Evolutionary conservation across 2,888 invertebrate species (phyloP).

Genomic region (Allygus modestus): DNA sequence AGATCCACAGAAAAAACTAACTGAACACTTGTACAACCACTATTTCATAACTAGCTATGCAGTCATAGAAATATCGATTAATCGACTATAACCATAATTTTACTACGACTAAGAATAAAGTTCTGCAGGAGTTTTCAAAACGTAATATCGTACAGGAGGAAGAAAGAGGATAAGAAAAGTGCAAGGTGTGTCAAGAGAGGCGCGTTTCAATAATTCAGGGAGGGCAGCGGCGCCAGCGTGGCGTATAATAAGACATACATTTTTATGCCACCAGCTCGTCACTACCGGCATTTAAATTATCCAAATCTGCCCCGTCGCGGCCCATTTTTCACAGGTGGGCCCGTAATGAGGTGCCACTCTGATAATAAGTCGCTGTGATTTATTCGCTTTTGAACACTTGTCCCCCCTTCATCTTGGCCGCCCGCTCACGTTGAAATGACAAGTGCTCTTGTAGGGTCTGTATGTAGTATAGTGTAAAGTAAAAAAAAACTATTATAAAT

Average conservation of each 20-base stretch:
- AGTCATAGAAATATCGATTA: no score
- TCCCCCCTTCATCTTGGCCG: not conserved
- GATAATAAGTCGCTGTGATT: constrained; percentile 42
- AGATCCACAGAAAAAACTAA: no score
- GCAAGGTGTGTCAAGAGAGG: constrained; percentile 48
- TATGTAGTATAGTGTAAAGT: no score
- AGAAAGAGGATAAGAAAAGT: constrained; percentile 30
- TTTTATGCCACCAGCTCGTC: constrained; percentile 38
- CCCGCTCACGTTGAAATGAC: not conserved
- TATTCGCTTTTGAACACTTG: constrained; percentile 29
- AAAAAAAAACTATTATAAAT: no score
- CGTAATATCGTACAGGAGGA: constrained; percentile 5
- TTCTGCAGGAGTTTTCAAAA: no score
- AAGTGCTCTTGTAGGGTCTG: no score
- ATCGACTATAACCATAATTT: no score
- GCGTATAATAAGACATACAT: constrained; percentile 55
- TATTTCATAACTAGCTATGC: no score
- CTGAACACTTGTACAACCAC: no score
- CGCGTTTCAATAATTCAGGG: constrained; percentile 60
- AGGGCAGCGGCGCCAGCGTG: constrained; percentile 23
- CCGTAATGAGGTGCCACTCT: constrained; percentile 42
- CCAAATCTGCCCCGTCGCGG: constrained; percentile 44
- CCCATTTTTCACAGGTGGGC: constrained; percentile 53
- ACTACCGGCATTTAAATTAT: constrained; percentile 47
- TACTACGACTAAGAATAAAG: no score